A percentile compares a stretch with the other conserved stretches of the same genome.
These are phyloP conservation scores for Amblyteles armatorius DNA, from an alignment of 2,888 invertebrate species.

Conservation along the genomic window DNA sequence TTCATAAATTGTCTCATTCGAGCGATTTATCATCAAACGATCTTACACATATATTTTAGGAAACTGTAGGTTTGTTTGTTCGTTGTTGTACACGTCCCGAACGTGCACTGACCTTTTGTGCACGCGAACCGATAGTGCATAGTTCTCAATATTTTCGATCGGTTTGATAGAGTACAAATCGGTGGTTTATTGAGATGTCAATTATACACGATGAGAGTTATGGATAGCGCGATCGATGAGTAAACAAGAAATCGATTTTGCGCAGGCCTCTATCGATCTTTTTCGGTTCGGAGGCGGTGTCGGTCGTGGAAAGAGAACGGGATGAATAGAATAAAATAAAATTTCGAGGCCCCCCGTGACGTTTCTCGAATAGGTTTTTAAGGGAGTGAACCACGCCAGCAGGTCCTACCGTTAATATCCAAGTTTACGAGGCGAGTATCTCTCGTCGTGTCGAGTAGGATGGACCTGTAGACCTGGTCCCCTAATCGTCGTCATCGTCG, in stretches of 20 bases:
- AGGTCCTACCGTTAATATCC: slow-evolving; percentile 52
- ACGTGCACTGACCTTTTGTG: too few relatives aligned
- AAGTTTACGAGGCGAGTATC: slow-evolving; percentile 52
- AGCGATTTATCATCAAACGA: slow-evolving; percentile 20
- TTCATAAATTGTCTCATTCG: slow-evolving; percentile 23
- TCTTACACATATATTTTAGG: background rate
- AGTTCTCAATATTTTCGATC: slow-evolving; percentile 1
- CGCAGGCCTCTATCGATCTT: slow-evolving; percentile 1
- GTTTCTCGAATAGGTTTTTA: slow-evolving; percentile 74
- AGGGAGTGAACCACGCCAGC: slow-evolving; percentile 67
- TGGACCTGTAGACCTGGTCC: slow-evolving; percentile 13
- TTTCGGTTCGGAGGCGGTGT: background rate
- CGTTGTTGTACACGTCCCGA: too few relatives aligned
- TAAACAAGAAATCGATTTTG: slow-evolving; percentile 36
- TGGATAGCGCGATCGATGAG: slow-evolving; percentile 18
- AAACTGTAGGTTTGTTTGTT: too few relatives aligned
- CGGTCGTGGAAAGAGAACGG: background rate
- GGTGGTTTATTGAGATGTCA: slow-evolving; percentile 29
- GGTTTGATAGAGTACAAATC: background rate
- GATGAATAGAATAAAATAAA: slow-evolving; percentile 13
- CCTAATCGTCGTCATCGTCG: slow-evolving; percentile 39
- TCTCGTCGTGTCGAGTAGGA: slow-evolving; percentile 24
- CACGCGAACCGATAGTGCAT: too few relatives aligned
- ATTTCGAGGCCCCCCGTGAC: slow-evolving; percentile 70
- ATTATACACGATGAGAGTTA: slow-evolving; percentile 20